Base-by-base conservation (phyloP, 2,888 invertebrate genomes). In the Portevinia maculata region DNA sequence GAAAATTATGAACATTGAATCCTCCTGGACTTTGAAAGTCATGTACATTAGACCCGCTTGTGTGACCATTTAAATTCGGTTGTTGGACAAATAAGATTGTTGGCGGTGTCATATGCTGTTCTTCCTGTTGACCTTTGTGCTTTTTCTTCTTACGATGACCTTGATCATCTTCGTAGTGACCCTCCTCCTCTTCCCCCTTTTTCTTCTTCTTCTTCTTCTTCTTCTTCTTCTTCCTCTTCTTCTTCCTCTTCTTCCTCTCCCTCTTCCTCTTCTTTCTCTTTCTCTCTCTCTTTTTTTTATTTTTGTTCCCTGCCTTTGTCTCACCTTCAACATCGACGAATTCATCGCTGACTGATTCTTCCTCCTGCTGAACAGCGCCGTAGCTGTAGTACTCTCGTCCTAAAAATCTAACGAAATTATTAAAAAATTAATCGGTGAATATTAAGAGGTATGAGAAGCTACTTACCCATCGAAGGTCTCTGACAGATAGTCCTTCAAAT, bases 391-490 rank as follows among this genome's bases (percentile, higher is more conserved):
- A 89, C 70, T 90, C 88, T 41, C 89, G 89, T 48, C 90, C 90
- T 53, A 90, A 87, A 75, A 90, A 88, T 44, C 90, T 90, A 74
- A 32, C 69, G 55, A 79, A 52, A 57, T 9, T 41, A 48, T 70
- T 34, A 41, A 37, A 24, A 15, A n/a, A 13, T 75, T 11, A 64
- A 62, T 84, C 30, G 48, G 17, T 3, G 4, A 46, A 30, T 30
- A 37, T n/a, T n/a, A 17, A 19, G 1, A 17, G 24, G n/a, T 13
- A 15, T 13, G 17, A 9, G 4, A 7, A 39, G 13, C 19, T 59
- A 86, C 86, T 89, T 85, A 91, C 91, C 89, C 89, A 84, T 90
- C 90, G 86, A 90, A 88, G 7, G 89, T 88, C 74, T 90, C 88
- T 17, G 88, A 87, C 5, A 90, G 84, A 79, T 89, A 90, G 52